Base-by-base conservation (phyloP, 2,797 vertebrate genomes). In the Darevskia mixta region DNA sequence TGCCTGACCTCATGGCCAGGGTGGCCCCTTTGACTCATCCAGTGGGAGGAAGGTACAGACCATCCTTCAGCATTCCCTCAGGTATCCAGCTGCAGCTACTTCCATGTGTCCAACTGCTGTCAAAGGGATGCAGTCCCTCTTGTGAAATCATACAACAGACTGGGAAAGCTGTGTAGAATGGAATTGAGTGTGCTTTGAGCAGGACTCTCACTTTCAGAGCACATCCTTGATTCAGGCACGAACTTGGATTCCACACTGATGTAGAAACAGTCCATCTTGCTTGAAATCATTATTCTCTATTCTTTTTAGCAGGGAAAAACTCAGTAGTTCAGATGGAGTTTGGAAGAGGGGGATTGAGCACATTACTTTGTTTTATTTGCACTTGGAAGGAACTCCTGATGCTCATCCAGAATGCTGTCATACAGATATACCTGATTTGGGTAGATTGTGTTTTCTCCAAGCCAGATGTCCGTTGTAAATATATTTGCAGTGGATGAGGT, bases 151-250 rank as follows among this genome's bases (percentile, higher is more conserved):
- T 32, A 38, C 25, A 66, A 38, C 67, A 89, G 75, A 29, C n/a
- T 43, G 41, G 67, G 76, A 49, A 85, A 81, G 23, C 1, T 79
- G 20, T 35, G 80, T 61, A 32, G 23, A 3, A 25, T 76, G 67
- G 23, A 79, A 7, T 27, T 27, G 2, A 8, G 0, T 78, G 6
- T 0, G 0, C 69, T 85, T 10, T 43, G 18, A 27, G 29, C 4
- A 86, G 64, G 38, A 92, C 23, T 87, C 69, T n/a, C 61, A 27
- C 67, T 35, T 32, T 29, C 45, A 13, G 38, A 69, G 85, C 69
- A 8, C 1, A n/a, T 18, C 2, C 1, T 1, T 71, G 29, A 13
- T 83, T 90, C 79, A 38, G 85, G 83, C 73, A 38, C 43, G 55
- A 38, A 35, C 4, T 61, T 83, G 41, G 15, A 13, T 79, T 71